phyloP scores from a whole-genome alignment of 1,140 invertebrate genomes.

The Rhopalosiphum maidis region DNA sequence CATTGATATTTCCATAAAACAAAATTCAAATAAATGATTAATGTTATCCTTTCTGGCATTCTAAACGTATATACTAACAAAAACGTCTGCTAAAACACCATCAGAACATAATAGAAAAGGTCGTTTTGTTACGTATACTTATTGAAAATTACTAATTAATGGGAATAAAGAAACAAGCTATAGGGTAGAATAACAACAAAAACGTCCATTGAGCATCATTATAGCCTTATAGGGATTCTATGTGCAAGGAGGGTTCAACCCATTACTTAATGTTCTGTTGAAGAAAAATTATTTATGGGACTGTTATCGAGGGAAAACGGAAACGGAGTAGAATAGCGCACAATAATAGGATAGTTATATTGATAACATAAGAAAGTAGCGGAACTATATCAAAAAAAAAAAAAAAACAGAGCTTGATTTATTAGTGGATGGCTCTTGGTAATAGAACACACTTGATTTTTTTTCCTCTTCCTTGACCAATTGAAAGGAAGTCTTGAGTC shows the following conservation, averaged over 20 bases:
- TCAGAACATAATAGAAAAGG: background rate
- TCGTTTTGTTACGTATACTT: constrained; percentile 8
- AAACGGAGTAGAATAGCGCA: background rate
- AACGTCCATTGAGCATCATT: constrained; percentile 1
- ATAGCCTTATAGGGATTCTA: background rate
- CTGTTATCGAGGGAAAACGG: constrained; percentile 18
- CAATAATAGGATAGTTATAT: constrained; percentile 38
- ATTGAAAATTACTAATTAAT: constrained; percentile 47
- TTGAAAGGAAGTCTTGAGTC: constrained; percentile 40
- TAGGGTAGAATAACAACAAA: background rate
- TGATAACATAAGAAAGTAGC: constrained; percentile 25
- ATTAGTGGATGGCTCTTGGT: constrained; percentile 12
- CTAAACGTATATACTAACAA: background rate
- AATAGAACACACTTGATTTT: constrained; percentile 42
- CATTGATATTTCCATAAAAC: background rate
- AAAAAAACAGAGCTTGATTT: constrained; percentile 26
- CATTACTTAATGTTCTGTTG: constrained; percentile 48
- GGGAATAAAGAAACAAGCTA: constrained; percentile 1
- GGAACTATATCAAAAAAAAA: constrained; percentile 33
- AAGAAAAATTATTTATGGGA: constrained; percentile 44
- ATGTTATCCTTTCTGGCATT: background rate
- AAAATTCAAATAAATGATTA: constrained; percentile 21
- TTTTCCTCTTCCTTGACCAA: constrained; percentile 37
- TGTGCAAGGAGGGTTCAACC: constrained; percentile 28
- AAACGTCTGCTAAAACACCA: background rate